Evolutionary conservation across 2,113 vertebrate genomes (phyloP), one percentile per base, ranked within the genome.

Genomic region (Xenus cinereus): DNA sequence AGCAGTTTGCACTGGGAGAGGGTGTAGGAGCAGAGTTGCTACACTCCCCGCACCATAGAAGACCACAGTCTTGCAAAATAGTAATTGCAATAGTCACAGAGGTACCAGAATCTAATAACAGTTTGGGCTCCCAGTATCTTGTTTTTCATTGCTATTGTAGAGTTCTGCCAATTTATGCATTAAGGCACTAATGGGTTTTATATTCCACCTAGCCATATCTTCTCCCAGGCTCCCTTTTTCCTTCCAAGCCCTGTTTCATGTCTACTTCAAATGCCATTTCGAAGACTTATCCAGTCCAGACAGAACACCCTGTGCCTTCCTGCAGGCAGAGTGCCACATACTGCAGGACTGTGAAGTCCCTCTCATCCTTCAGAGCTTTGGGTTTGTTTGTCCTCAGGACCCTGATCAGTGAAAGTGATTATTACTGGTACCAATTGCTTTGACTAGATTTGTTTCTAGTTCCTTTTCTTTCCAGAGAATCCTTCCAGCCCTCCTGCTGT

Each of bases 91-190:
- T 27, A 60, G 48, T 41, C 71, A 84, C 35, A 19, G 53, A 82
- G 87, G 77, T 74, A 95, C 77, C 53, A 87, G 69, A 93, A 78
- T 72, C 66, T 75, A 94, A 91, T 56, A 80, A 90, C 15, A 75
- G 27, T 51, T 82, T 63, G 53, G 81, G 53, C 57, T 94, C 67
- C 59, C 41, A 23, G 22, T 4, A 50, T 39, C 63, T 74, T 92
- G 53, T 53, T 94, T 94, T 92, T 83, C 59, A 87, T 86, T 82
- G 51, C 62, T 88, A 11, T 30, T 75, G 46, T 33, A 78, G 60
- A 81, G 26, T 91, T 84, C 84, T 97, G 94, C 87, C 95, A 94
- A 96, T 82, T 88, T 89, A 64, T 91, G 77, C 91, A 96, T 97
- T 96, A 96, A 91, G 89, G 84, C 74, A 53, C 53, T 94, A 91